Evolutionary conservation across 2,888 invertebrate genomes (phyloP), one percentile per base, ranked within the genome.

Genomic region (Lycophotia porphyrea): DNA sequence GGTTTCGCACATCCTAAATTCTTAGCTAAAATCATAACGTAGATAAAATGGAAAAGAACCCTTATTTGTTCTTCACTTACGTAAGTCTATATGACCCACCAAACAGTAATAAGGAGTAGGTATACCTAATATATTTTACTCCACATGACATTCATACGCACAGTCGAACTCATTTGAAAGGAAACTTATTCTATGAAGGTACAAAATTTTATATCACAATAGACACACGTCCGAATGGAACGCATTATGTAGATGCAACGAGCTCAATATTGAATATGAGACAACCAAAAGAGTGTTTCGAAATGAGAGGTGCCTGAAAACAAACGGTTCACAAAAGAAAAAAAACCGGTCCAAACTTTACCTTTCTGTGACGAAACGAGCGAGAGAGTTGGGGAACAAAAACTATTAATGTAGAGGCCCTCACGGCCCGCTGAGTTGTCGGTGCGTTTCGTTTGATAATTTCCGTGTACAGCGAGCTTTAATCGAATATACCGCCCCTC

Each of bases 381-480:
- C 84, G 93, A 93, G 89, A 84, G 93, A 93, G 93, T 93, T 93
- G 90, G 91, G 89, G 88, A 93, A 95, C 95, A 95, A 96, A 95
- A 96, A 95, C 95, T 95, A 95, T 95, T 94, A 94, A 94, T 94
- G 94, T 93, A 94, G 93, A 93, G 92, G 91, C 93, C 93, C 93
- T 94, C 93, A 92, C 95, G 93, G 94, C 89, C 93, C 94, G 95
- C 88, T 95, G 95, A 93, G 91, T 94, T 93, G 94, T 94, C 93
- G 93, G 94, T 95, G 94, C 93, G 94, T 95, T 95, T 93, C 95
- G 96, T 95, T 95, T 95, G 95, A 96, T 96, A 95, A 96, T 95
- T 94, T 94, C 93, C 93, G 94, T 94, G 93, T 95, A 95, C 94
- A 94, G 92, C 92, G 91, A 92, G 93, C 93, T 95, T 95, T 96